Percentiles rank a stretch among this genome's conserved stretches.
phyloP scores from a whole-genome alignment of 2,797 vertebrate species.

The Coluber constrictor region DNA sequence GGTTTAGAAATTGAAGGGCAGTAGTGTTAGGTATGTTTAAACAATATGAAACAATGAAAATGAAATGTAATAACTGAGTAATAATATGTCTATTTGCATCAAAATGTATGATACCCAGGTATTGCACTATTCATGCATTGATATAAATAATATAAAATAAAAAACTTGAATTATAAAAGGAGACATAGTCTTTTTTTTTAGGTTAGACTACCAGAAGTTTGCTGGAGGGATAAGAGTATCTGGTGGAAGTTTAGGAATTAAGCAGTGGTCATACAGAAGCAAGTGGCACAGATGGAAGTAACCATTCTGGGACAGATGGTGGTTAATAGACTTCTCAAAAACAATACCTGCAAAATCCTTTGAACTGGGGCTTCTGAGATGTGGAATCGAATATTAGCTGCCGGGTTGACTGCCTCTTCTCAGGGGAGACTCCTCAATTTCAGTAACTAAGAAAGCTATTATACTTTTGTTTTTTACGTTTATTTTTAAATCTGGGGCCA shows the following conservation, averaged over 20 bases:
- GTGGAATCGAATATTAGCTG: not conserved
- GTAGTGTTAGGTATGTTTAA: too few relatives aligned
- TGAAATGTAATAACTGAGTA: too few relatives aligned
- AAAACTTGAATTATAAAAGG: too few relatives aligned
- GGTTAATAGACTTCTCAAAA: not conserved
- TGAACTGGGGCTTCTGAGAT: not conserved
- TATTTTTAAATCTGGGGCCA: too few relatives aligned
- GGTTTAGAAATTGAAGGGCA: too few relatives aligned
- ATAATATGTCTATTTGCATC: too few relatives aligned
- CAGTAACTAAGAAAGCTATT: not conserved
- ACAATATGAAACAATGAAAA: too few relatives aligned
- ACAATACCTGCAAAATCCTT: not conserved
- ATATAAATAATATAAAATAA: too few relatives aligned
- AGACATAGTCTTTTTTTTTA: too few relatives aligned
- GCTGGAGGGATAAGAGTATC: not conserved
- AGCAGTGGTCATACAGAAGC: not conserved
- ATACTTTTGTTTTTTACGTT: too few relatives aligned
- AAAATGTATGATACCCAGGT: too few relatives aligned
- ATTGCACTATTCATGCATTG: too few relatives aligned
- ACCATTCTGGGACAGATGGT: not conserved
- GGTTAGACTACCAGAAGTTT: not conserved
- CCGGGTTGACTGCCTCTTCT: not conserved
- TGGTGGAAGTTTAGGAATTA: not conserved
- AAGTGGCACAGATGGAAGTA: not conserved
- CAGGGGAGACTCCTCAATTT: not conserved